Evolutionary conservation across 2,113 vertebrate genomes (phyloP).

Genomic region (Alces alces): DNA sequence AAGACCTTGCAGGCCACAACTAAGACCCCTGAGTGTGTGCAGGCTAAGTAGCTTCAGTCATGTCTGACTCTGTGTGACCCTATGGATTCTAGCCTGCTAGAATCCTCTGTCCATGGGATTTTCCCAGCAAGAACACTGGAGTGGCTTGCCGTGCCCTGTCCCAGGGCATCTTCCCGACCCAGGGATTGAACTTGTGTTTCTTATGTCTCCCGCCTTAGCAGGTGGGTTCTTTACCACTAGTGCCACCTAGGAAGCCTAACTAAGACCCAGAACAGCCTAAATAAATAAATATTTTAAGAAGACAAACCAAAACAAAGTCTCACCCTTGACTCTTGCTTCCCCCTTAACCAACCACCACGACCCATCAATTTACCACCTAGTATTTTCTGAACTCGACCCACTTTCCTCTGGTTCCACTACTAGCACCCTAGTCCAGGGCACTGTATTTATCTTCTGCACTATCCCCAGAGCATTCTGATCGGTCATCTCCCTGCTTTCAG

Average conservation of each 20-base stretch:
- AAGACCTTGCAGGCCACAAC: background rate
- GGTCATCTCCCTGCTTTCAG: background rate
- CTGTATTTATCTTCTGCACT: background rate
- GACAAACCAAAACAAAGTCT: background rate
- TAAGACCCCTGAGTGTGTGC: background rate
- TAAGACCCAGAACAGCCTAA: background rate
- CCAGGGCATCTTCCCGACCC: background rate
- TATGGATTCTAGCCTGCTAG: background rate
- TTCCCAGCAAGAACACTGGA: background rate
- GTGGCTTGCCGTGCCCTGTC: background rate
- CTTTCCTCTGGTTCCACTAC: background rate
- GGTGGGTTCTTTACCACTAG: background rate
- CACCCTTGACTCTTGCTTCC: background rate
- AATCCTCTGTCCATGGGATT: background rate
- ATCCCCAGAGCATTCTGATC: background rate
- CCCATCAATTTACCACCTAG: background rate
- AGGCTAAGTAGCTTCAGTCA: background rate
- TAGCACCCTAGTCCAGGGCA: background rate
- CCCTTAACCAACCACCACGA: background rate
- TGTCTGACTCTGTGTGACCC: background rate
- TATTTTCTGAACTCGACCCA: background rate
- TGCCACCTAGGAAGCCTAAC: background rate
- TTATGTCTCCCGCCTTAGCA: background rate
- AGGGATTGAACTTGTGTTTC: background rate
- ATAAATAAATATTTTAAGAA: background rate